These are phyloP conservation scores for Sander vitreus DNA, from an alignment of 2,113 vertebrate species.

Conservation along the genomic window DNA sequence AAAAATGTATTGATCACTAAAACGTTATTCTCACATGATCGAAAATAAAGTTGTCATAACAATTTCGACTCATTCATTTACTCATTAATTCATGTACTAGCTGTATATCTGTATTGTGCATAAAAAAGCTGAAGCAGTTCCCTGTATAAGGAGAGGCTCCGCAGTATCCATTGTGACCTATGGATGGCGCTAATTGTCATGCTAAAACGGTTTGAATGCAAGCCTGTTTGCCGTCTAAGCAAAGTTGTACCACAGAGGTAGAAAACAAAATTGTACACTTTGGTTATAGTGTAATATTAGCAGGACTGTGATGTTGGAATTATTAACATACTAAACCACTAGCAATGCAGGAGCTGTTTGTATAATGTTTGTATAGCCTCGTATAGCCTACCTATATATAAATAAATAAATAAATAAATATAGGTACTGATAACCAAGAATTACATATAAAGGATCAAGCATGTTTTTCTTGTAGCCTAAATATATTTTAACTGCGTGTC, in stretches of 20 bases:
- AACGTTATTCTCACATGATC: slow-evolving; percentile 41
- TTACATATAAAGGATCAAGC: not conserved
- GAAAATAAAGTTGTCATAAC: slow-evolving; percentile 60
- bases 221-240: not conserved
- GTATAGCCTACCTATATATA: not conserved
- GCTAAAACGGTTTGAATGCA: not conserved
- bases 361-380: not conserved
- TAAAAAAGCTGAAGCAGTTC: not conserved
- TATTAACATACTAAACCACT: not conserved
- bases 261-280: not conserved
- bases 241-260: not conserved
- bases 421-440: not conserved
- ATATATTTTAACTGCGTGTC: not conserved
- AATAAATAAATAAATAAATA: not conserved
- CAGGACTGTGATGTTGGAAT: not conserved
- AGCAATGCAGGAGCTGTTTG: not conserved
- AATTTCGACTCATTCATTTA: not conserved
- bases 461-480: not conserved
- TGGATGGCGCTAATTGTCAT: slow-evolving; percentile 28
- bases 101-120: no score
- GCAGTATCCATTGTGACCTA: slow-evolving; percentile 15
- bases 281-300: not conserved
- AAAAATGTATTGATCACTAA: slow-evolving; percentile 21
- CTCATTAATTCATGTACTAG: not conserved
- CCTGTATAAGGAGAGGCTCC: not conserved